A percentile compares a stretch with the other conserved stretches of the same genome.
Evolutionary conservation across 2,888 invertebrate genomes (phyloP).

Genomic region (Actias luna): DNA sequence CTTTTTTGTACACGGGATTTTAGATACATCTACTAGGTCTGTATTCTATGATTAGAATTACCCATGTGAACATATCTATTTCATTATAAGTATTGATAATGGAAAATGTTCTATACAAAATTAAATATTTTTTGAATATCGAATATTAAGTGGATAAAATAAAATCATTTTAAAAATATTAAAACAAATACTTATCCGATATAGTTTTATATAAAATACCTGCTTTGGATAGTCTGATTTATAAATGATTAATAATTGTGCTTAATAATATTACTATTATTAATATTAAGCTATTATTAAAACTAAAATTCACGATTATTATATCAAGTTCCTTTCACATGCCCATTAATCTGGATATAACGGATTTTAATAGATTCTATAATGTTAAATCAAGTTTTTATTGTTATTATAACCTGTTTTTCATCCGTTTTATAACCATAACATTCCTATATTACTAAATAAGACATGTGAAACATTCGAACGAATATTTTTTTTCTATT

Average conservation of each 20-base stretch:
- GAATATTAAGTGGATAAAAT: neutral
- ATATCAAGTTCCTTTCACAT: slow-evolving; percentile 8
- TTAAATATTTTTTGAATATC: neutral
- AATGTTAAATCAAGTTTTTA: neutral
- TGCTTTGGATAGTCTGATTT: neutral
- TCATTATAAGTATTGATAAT: neutral
- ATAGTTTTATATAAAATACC: neutral
- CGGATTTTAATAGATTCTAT: neutral
- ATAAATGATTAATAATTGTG: neutral
- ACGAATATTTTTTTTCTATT: too few relatives aligned
- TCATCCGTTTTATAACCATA: neutral
- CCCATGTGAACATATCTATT: too few relatives aligned
- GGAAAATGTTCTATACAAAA: neutral
- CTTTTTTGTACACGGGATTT: too few relatives aligned
- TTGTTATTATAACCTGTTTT: neutral
- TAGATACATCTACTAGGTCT: too few relatives aligned
- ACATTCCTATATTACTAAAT: too few relatives aligned
- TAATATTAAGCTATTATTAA: neutral
- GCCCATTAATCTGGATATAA: neutral
- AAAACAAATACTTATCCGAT: neutral
- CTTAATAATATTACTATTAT: too few relatives aligned
- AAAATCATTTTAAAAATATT: neutral
- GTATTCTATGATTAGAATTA: too few relatives aligned
- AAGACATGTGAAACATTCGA: too few relatives aligned
- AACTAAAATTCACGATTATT: neutral